These are phyloP conservation scores for Armadillidium nasatum DNA, from an alignment of 1,140 invertebrate genomes.

Conservation along the genomic window DNA sequence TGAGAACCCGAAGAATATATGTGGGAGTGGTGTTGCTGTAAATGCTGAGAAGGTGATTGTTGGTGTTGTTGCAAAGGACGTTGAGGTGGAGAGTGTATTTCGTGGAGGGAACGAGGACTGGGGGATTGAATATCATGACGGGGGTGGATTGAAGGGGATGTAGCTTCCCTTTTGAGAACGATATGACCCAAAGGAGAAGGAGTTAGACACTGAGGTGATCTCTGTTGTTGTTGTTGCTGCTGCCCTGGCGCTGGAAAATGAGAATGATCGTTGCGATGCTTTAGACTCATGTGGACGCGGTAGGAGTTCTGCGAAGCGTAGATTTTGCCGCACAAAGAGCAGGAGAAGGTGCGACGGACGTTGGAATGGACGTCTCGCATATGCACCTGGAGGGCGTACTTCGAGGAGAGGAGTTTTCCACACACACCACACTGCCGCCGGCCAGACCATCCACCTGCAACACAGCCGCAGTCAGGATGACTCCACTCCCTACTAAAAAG, in stretches of 20 bases:
- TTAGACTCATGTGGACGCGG: conserved; percentile 40
- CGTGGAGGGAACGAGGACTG: background rate
- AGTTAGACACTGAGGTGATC: background rate
- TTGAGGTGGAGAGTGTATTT: background rate
- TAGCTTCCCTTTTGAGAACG: background rate
- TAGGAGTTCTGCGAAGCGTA: conserved; percentile 41
- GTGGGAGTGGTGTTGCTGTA: background rate
- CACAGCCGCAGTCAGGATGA: conserved; percentile 35
- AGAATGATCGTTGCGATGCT: conserved; percentile 30
- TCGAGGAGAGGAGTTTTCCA: conserved; percentile 78
- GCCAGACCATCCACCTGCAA: conserved; percentile 35
- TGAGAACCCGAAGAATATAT: background rate
- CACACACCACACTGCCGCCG: conserved; percentile 79
- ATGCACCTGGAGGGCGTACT: conserved; percentile 75
- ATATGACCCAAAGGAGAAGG: background rate
- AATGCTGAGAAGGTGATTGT: background rate
- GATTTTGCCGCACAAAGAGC: conserved; percentile 40
- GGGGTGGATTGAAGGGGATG: background rate
- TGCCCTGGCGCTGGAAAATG: background rate
- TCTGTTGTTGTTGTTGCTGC: background rate
- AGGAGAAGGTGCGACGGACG: conserved; percentile 35
- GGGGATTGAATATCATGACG: background rate
- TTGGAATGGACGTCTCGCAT: conserved; percentile 71
- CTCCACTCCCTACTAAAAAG: conserved; percentile 2
- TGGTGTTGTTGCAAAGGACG: background rate